Base-by-base conservation (phyloP, 2,113 vertebrate species). In the Falcunculus frontatus region DNA sequence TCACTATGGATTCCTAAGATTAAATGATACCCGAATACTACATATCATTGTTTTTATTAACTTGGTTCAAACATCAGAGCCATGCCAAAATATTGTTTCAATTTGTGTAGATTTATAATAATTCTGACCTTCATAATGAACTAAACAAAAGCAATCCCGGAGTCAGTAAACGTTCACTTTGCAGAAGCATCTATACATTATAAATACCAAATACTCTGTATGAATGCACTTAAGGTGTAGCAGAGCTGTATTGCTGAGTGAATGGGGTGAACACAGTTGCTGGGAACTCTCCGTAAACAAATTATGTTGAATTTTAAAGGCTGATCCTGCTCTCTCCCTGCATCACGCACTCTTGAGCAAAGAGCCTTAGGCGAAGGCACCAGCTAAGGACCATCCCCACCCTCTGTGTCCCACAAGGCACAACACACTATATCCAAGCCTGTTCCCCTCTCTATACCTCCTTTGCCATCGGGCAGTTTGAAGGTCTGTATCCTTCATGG, bases 1-100 rank as follows among this genome's bases (percentile, higher is more conserved):
- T 95, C 62, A 82, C 57, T 87, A 29, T 85, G 87, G 81, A 95
- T 97, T 96, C 77, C 84, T 95, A 84, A 50, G 67, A 95, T 94
- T 96, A 93, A 95, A 72, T 91, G 55, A 65, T 95, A 95, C 39
- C 67, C 7, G 0, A 91, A 80, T 63, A 74, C 52, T 91, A 65
- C 82, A 60, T 32, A 78, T 96, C 42, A 87, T 62, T 93, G 39
- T 65, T 92, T 96, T 95, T 90, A 85, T 96, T 91, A 60, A 93
- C 53, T 81, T 89, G 33, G n/a, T 78, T 96, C 44, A 94, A 93
- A 87, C 0, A 11, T 63, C 81, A 97, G 82, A 94, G 49, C 57
- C 81, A 46, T 89, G 68, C 47, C 91, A 96, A 96, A 80, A 76
- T 75, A 22, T 35, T 95, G 33, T 93, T 97, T 91, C 77, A 70